Conservation (phyloP, 2,113 vertebrate species). For the Dryoscopus gambensis region DNA sequence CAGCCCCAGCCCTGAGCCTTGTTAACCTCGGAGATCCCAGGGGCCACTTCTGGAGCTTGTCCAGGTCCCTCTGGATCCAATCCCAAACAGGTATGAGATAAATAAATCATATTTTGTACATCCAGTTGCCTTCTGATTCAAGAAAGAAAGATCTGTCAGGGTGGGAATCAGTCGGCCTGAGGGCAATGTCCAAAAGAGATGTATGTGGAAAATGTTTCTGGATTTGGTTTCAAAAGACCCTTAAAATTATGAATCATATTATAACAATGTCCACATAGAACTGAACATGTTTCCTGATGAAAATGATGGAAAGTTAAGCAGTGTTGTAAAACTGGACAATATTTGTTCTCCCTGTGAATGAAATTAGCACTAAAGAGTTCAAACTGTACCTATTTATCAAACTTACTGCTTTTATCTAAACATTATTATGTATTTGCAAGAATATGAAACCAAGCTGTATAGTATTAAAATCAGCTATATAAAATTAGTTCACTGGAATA, state of each 20-base stretch:
- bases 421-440: neutral
- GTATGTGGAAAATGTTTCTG: neutral
- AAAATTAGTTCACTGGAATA: neutral
- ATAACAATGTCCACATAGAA: neutral
- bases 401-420: neutral
- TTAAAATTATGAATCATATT: neutral
- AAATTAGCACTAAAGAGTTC: neutral
- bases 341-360: neutral
- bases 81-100: neutral
- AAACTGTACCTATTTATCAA: neutral
- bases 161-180: neutral
- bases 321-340: neutral
- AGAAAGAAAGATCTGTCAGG: neutral
- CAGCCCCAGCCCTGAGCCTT: too few species aligned
- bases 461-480: neutral
- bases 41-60: neutral
- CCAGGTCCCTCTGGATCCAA: neutral
- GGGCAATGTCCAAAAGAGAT: neutral
- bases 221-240: neutral
- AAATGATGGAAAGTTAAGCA: neutral
- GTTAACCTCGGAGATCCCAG: neutral
- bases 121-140: neutral
- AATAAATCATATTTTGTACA: neutral
- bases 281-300: neutral
- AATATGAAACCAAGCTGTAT: neutral